phyloP scores from a whole-genome alignment of 2,888 invertebrate genomes.

The Pinctada fucata region DNA sequence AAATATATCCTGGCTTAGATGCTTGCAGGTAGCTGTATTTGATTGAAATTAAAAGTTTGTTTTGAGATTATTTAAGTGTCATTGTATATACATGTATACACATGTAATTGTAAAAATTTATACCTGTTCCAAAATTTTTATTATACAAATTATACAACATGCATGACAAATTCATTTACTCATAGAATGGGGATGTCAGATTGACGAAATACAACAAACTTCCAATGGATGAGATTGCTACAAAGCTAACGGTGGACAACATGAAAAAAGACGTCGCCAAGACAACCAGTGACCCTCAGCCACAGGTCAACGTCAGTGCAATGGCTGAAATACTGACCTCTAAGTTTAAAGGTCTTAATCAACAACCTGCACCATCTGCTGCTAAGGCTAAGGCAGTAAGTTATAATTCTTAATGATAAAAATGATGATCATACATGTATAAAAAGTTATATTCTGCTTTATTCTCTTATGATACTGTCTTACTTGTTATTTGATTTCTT shows the following conservation, averaged over 20 bases:
- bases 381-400: constrained; percentile 56
- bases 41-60: no score
- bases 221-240: constrained; percentile 71
- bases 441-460: neutral
- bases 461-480: no score
- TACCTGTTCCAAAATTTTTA: no score
- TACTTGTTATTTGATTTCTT: no score
- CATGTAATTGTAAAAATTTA: no score
- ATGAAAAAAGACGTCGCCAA: constrained; percentile 43
- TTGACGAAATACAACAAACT: constrained; percentile 64
- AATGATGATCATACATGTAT: neutral
- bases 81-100: no score
- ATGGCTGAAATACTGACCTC: constrained; percentile 70
- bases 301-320: constrained; percentile 67
- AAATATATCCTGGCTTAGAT: no score
- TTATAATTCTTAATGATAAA: constrained; percentile 6
- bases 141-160: no score
- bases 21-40: no score
- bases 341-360: constrained; percentile 64
- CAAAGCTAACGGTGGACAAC: constrained; percentile 55
- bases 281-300: constrained; percentile 55
- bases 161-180: no score
- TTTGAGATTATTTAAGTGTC: no score
- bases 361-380: constrained; percentile 55
- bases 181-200: constrained; percentile 57